A percentile compares a stretch with the other conserved stretches of the same genome.
Conservation (phyloP, 2,797 vertebrate genomes). For the Triplophysa yarkandensis region DNA sequence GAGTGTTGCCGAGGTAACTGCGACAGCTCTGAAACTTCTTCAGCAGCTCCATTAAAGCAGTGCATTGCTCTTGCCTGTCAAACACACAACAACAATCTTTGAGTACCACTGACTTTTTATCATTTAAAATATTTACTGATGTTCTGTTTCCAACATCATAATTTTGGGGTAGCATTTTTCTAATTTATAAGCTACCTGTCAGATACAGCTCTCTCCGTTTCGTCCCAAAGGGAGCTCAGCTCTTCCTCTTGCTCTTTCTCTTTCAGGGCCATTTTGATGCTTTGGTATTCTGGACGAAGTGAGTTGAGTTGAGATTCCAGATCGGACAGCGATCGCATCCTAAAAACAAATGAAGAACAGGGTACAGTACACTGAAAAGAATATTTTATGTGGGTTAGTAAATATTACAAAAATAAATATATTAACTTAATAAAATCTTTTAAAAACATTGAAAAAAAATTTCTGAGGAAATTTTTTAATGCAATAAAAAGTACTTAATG, state of each 20-base stretch:
- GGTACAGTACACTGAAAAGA: neutral
- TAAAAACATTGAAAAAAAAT: too few relatives aligned
- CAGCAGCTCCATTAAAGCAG: conserved; percentile 81
- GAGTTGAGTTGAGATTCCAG: conserved; percentile 81
- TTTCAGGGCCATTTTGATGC: conserved; percentile 70
- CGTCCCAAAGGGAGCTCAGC: conserved; percentile 80
- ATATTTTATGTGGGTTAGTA: too few relatives aligned
- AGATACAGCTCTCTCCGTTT: conserved; percentile 73
- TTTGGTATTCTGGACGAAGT: conserved; percentile 76
- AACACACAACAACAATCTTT: conserved; percentile 1
- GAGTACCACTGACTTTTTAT: too few relatives aligned
- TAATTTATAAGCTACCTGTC: conserved; percentile 77
- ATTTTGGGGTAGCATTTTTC: too few relatives aligned
- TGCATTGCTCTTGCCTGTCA: conserved; percentile 84
- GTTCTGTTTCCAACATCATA: neutral
- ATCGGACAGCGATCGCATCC: conserved; percentile 82
- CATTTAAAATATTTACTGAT: too few relatives aligned
- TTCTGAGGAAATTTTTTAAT: too few relatives aligned
- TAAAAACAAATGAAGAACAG: conserved; percentile 57
- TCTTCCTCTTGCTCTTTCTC: conserved; percentile 65
- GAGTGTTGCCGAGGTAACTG: conserved; percentile 73
- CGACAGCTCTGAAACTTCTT: conserved; percentile 90
- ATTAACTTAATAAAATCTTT: too few relatives aligned
- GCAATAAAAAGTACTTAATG: too few relatives aligned
- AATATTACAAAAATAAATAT: too few relatives aligned